These are phyloP conservation scores for Micrasema longulum DNA, from an alignment of 1,140 invertebrate species.

Conservation along the genomic window DNA sequence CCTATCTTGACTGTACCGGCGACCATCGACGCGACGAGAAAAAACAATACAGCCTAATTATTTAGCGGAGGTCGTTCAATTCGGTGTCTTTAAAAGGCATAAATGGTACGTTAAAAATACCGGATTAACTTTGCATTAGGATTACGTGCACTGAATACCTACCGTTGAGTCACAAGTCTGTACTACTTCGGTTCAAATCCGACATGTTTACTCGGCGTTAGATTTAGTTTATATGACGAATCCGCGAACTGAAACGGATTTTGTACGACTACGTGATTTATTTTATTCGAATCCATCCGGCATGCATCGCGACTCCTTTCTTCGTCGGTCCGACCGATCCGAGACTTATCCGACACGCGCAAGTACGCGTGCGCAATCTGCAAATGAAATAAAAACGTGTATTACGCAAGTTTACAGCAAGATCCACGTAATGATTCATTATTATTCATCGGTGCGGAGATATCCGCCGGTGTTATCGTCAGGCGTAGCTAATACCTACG, in stretches of 20 bases:
- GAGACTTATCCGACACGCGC: neutral
- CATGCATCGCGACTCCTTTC: conserved; percentile 15
- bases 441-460: conserved; percentile 18
- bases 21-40: neutral
- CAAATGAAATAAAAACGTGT: neutral
- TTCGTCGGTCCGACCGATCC: neutral
- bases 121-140: conserved; percentile 10
- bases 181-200: neutral
- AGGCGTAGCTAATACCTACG: too few species aligned
- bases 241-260: neutral
- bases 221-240: neutral
- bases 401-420: too few species aligned
- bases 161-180: neutral
- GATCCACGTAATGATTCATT: neutral
- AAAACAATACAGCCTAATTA: conserved; percentile 18
- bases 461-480: too few species aligned
- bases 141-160: conserved; percentile 33
- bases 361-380: neutral
- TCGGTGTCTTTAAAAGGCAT: conserved; percentile 28
- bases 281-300: neutral
- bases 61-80: conserved; percentile 20
- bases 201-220: conserved; percentile 7
- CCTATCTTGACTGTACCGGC: neutral
- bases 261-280: conserved; percentile 8
- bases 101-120: conserved; percentile 28